Evolutionary conservation across 1,140 invertebrate species (phyloP).

Genomic region (Rhizoglyphus robini): DNA sequence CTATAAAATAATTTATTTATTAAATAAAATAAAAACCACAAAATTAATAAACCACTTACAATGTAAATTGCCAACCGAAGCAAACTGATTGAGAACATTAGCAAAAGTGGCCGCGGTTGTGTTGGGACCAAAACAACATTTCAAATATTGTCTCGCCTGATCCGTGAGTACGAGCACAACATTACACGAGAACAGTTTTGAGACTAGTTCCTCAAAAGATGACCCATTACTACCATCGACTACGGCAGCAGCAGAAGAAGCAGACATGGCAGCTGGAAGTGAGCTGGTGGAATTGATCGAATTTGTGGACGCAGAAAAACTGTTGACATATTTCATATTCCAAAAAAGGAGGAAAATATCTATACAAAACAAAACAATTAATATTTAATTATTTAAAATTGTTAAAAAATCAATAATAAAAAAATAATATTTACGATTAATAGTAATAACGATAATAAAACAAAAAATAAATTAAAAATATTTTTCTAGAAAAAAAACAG

Average conservation of each 20-base stretch:
- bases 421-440: too few relatives aligned
- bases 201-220: constrained; percentile 15
- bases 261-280: too few relatives aligned
- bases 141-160: neutral
- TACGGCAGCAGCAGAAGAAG: neutral
- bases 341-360: too few relatives aligned
- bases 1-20: neutral
- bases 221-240: neutral
- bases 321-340: constrained; percentile 14
- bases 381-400: too few relatives aligned
- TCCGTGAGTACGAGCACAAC: constrained; percentile 10
- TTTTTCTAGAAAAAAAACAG: too few relatives aligned
- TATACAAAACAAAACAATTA: neutral
- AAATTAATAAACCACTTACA: constrained; percentile 4
- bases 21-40: neutral
- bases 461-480: too few relatives aligned
- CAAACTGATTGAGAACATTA: constrained; percentile 19
- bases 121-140: neutral
- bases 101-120: neutral
- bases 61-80: constrained; percentile 4
- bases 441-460: too few relatives aligned
- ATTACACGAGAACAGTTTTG: constrained; percentile 19
- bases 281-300: neutral
- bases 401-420: too few relatives aligned
- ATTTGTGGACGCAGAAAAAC: neutral